These are phyloP conservation scores for Cyrtodaria siliqua DNA, from an alignment of 2,888 invertebrate species.

Conservation along the genomic window DNA sequence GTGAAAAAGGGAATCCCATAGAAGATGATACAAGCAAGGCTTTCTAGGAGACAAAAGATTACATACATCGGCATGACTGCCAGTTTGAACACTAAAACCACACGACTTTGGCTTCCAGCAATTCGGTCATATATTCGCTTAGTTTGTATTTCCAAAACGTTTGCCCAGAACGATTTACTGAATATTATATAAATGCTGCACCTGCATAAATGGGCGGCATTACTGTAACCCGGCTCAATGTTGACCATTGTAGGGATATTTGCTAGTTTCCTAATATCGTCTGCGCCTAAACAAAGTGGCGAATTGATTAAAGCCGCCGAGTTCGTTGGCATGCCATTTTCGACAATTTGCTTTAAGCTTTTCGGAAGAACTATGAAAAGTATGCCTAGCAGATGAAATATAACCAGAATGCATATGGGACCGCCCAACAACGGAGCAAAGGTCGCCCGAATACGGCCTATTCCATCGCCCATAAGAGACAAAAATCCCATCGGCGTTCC, in stretches of 20 bases:
- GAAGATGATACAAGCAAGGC: conserved; percentile 16
- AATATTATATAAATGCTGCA: conserved; percentile 44
- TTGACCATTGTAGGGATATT: conserved; percentile 4
- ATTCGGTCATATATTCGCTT: background rate
- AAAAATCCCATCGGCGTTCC: conserved; percentile 41
- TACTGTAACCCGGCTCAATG: conserved; percentile 32
- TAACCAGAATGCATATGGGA: conserved; percentile 6
- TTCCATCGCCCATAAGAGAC: conserved; percentile 12
- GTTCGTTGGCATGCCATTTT: conserved; percentile 42
- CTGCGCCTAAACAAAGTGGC: conserved; percentile 22
- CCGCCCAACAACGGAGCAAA: conserved; percentile 42
- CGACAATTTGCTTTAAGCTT: conserved; percentile 28
- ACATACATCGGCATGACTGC: conserved; percentile 18
- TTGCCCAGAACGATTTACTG: conserved; percentile 31
- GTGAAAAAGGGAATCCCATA: conserved; percentile 37
- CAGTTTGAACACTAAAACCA: background rate
- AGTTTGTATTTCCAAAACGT: conserved; percentile 25
- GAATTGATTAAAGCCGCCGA: background rate
- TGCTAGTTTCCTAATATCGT: conserved; percentile 27
- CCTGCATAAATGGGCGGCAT: conserved; percentile 15
- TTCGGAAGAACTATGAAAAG: conserved; percentile 29
- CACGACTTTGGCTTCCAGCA: background rate
- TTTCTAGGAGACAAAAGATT: conserved; percentile 32
- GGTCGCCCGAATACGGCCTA: background rate
- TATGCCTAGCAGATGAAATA: conserved; percentile 27